Conservation (phyloP, 2,113 vertebrate species). For the Alosa alosa region DNA sequence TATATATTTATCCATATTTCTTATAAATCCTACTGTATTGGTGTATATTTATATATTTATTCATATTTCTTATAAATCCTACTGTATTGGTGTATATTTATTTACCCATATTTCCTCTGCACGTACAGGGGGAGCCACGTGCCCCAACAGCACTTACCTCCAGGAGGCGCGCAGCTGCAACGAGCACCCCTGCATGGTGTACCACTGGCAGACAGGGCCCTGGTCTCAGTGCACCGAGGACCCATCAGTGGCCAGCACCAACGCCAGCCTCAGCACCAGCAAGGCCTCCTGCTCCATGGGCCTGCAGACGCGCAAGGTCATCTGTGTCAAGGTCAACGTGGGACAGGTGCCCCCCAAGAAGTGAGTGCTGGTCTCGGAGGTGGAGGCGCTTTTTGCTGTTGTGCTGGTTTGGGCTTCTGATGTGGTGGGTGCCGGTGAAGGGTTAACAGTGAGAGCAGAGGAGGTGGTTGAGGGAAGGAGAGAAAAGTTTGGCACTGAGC, state of each 20-base stretch:
- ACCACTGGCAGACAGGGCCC: constrained; percentile 91
- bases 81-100: neutral
- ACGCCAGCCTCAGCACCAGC: constrained; percentile 68
- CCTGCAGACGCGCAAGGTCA: constrained; percentile 95
- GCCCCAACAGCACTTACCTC: constrained; percentile 86
- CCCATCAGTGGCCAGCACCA: constrained; percentile 78
- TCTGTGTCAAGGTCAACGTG: constrained; percentile 95
- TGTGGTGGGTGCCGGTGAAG: neutral
- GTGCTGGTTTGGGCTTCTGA: no score
- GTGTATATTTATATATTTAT: neutral
- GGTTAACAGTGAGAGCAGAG: neutral
- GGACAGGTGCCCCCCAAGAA: constrained; percentile 98
- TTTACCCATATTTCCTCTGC: neutral
- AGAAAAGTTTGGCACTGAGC: neutral
- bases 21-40: neutral
- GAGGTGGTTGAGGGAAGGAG: neutral
- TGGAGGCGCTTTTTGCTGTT: neutral
- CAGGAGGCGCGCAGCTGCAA: constrained; percentile 92
- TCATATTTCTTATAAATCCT: neutral
- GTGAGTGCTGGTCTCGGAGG: constrained; percentile 67
- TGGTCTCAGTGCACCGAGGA: constrained; percentile 94
- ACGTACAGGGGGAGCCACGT: constrained; percentile 78
- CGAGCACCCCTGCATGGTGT: constrained; percentile 91
- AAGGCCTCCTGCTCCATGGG: constrained; percentile 82
- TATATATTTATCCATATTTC: neutral